Evolutionary conservation across 1,140 invertebrate genomes (phyloP), one percentile per base, ranked within the genome.

Genomic region (Apis mellifera): DNA sequence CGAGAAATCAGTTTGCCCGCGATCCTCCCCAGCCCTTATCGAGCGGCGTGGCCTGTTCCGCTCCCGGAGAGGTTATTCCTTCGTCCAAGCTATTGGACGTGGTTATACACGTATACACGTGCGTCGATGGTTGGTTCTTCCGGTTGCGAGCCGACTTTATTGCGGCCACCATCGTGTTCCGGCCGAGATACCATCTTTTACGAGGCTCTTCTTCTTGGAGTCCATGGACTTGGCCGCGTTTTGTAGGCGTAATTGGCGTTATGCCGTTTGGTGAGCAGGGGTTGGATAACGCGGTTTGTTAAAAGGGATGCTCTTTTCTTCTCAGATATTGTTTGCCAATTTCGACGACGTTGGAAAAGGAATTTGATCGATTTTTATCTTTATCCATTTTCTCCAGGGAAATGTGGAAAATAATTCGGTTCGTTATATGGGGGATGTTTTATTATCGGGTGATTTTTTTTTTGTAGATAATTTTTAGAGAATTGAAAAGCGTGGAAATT

Each of bases 1-100:
- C 70, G 82, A 87, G 82, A 87, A 86, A 86, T 87, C 84, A 72
- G 86, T 86, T 84, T 78, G 26, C n/a, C 48, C 50, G 57, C 77
- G 84, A 50, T 52, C 54, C 12, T 52, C 54, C 12, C 62, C 42
- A 23, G 23, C 21, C 59, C 73, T 86, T 85, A 82, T 85, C 84
- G 70, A 66, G 21, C 19, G n/a, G 23, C 17, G 42, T 48, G 19
- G 9, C 64, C 26, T 48, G 21, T 11, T 23, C 54, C 17, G 13
- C 11, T 64, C 48, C 17, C 9, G 13, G 19, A 52, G 23, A 21
- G n/a, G 66, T 15, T 69, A 23, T 23, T 52, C 66, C 42, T 23
- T 8, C 13, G n/a, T 11, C 21, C 32, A 42, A 50, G 66, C 48
- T 69, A 23, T 69, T 69, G n/a, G 66, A 69, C 9, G 26, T 26